Base-by-base conservation (phyloP, 1,140 invertebrate genomes). In the Philopotamus ludificatus region DNA sequence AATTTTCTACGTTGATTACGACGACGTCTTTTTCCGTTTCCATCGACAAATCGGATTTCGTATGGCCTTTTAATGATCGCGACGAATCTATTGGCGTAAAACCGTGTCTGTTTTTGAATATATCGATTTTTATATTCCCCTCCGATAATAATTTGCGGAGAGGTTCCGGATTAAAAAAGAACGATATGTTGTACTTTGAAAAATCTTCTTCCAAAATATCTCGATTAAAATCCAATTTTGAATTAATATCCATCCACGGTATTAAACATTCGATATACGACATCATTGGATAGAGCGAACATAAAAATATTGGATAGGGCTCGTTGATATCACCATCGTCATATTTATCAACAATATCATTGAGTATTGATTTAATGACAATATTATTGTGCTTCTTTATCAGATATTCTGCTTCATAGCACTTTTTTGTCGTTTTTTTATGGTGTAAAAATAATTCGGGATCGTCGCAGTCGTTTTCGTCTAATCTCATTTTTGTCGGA, bases 401-500 rank as follows among this genome's bases (percentile, higher is more conserved):
- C n/a, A 57, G 21, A 20, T 51, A 20, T 2, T 49, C 34, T 16
- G 20, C 49, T 39, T 55, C 54, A 18, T 15, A 8, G 21, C 55
- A 2, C 34, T 60, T 65, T 44, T 57, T 68, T 53, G 44, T 60
- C 23, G 51, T 67, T 54, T 69, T 57, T 66, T 26, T 58, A 39
- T 70, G 64, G 49, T 68, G 64, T 41, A 69, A 41, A 61, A 68
- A 68, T 12, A 70, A 25, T 3, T 68, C 58, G 7, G 62, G 55
- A 21, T 63, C 49, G 16, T 71, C 64, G 12, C n/a, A 18, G 15
- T 68, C 34, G 2, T 75, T 70, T 2, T 72, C 70, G 53, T 73
- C 64, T 8, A 74, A 73, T 57, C 73, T 75, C 1, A 76, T 68
- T 65, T 75, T 80, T 9, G 85, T 83, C 16, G 82, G 83, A 68